These are phyloP conservation scores for Frankliniella fusca DNA, from an alignment of 2,888 invertebrate genomes.

Conservation along the genomic window DNA sequence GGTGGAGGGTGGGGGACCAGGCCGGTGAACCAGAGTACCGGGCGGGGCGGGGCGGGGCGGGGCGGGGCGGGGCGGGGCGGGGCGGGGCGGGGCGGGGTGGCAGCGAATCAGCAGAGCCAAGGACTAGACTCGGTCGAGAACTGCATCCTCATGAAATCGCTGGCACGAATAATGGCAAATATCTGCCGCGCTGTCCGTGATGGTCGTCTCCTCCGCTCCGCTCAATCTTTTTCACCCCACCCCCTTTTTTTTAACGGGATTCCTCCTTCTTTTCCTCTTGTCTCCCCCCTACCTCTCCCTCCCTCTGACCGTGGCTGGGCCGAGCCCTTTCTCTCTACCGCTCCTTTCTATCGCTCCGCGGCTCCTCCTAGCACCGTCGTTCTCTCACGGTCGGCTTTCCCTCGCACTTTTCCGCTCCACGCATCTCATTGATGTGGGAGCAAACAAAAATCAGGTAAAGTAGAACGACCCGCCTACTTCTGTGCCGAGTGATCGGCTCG, in stretches of 20 bases:
- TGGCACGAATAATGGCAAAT: slow-evolving; percentile 10
- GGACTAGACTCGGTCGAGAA: neutral
- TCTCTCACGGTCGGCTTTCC: neutral
- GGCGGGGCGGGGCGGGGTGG: neutral
- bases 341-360: too few relatives aligned
- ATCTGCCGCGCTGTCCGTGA: neutral
- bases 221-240: neutral
- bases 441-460: neutral
- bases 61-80: neutral
- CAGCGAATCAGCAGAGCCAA: too few relatives aligned
- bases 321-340: too few relatives aligned
- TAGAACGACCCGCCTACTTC: neutral
- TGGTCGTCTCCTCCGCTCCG: neutral
- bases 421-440: neutral
- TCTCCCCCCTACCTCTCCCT: neutral
- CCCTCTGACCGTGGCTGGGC: too few relatives aligned
- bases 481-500: neutral
- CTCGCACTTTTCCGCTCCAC: slow-evolving; percentile 2
- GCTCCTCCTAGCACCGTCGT: too few relatives aligned
- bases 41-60: neutral
- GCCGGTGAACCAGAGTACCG: neutral
- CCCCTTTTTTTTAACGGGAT: neutral
- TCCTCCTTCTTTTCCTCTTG: neutral
- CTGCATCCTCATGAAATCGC: neutral
- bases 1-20: neutral